Base-by-base conservation (phyloP, 1,140 invertebrate genomes). In the Ceratosolen fusciceps region DNA sequence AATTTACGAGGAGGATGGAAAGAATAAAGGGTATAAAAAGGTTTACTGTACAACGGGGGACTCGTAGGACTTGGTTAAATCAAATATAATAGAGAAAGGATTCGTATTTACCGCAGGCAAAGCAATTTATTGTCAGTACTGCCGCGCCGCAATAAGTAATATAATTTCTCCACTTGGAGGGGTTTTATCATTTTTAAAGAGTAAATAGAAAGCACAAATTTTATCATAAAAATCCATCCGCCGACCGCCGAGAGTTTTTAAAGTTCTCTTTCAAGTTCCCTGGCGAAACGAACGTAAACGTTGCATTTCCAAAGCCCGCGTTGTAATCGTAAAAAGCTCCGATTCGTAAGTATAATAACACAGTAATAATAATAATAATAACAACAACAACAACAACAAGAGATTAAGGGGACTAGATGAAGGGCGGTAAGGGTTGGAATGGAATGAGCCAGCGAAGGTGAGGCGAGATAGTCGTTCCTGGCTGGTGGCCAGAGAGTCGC, bases 391-490 rank as follows among this genome's bases (percentile, higher is more conserved):
- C n/a, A n/a, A n/a, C n/a, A n/a, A n/a, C n/a, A n/a, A n/a, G n/a
- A n/a, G n/a, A n/a, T n/a, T n/a, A n/a, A n/a, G n/a, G 5, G 8
- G 5, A 19, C 52, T 12, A 2, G 0, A 19, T 24, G 0, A n/a
- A 54, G 3, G 8, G n/a, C 34, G 52, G 12, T 34, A 19, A 26
- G 8, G 31, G 43, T 43, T 19, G 14, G 74, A 62, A 79, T 67
- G 65, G 56, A 70, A 74, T 79, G 67, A 72, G 31, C 54, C 58
- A 16, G 34, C 8, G 29, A 31, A 39, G 12, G 34, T 49, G 65
- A 49, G 62, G 10, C 52, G 58, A 78, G 47, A 65, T 79, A 79
- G 67, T 74, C 34, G 77, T 14, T 34, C 29, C 58, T 79, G 77
- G 70, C 56, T 4, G 31, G 10, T 62, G 26, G 70, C 77, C 77